Evolutionary conservation across 2,888 invertebrate species (phyloP).

Genomic region (Cecidostiba fungosa): DNA sequence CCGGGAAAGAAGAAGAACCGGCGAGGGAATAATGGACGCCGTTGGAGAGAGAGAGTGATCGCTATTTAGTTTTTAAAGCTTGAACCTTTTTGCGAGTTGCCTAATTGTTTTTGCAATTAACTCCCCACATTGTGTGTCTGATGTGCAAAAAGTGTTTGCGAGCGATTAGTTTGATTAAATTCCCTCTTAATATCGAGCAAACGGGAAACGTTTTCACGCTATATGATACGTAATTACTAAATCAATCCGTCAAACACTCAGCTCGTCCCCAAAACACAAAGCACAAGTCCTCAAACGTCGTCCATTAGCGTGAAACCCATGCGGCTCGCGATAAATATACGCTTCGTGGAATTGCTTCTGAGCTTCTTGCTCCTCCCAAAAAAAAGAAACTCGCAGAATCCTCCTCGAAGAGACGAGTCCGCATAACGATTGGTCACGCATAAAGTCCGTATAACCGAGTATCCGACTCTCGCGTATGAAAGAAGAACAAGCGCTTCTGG

Average conservation of each 20-base stretch:
- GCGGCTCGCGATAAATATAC: constrained; percentile 16
- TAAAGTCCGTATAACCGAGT: constrained; percentile 25
- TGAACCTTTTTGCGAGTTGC: neutral
- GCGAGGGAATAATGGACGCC: constrained; percentile 14
- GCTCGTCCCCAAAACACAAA: neutral
- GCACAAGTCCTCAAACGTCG: constrained; percentile 23
- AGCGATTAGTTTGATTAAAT: too few relatives aligned
- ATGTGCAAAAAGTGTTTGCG: too few relatives aligned
- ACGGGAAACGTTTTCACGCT: neutral
- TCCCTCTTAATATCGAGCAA: neutral
- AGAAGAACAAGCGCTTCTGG: neutral
- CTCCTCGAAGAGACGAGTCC: neutral
- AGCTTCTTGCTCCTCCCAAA: neutral
- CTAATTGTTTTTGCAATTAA: constrained; percentile 15
- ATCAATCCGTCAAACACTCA: constrained; percentile 25
- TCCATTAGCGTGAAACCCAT: constrained; percentile 18
- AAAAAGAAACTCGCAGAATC: neutral
- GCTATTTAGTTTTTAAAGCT: neutral
- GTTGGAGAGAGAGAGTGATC: neutral
- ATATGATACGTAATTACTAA: constrained; percentile 10
- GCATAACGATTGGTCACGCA: constrained; percentile 30
- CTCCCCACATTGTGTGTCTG: neutral
- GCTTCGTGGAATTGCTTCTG: neutral
- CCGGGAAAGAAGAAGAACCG: neutral
- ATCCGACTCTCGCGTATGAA: neutral